Evolutionary conservation across 2,113 vertebrate species (phyloP).

Genomic region (Seriola rivoliana): DNA sequence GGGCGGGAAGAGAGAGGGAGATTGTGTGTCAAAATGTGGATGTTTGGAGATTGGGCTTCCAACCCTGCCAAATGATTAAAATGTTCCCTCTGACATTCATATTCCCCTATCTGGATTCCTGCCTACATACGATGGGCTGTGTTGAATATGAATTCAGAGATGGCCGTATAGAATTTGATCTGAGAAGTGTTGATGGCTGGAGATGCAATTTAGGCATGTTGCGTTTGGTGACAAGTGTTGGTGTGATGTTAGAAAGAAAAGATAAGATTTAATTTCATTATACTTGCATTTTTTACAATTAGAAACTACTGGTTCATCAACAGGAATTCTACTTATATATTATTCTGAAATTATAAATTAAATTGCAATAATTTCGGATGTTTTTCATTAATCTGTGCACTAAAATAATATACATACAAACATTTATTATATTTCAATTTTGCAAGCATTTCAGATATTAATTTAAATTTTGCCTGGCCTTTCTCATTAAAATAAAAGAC

Average conservation of each 20-base stretch:
- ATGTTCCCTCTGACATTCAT: slow-evolving; percentile 85
- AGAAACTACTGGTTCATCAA: not conserved
- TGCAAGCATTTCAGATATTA: not conserved
- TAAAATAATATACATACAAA: not conserved
- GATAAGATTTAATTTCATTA: slow-evolving; percentile 38
- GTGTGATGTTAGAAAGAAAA: slow-evolving; percentile 16
- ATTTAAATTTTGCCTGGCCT: not conserved
- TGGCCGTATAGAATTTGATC: slow-evolving; percentile 71
- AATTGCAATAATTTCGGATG: not conserved
- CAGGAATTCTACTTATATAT: not conserved
- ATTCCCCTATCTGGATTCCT: slow-evolving; percentile 80
- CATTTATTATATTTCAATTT: not conserved
- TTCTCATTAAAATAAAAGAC: not conserved
- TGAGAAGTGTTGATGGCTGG: slow-evolving; percentile 62
- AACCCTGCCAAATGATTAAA: slow-evolving; percentile 84
- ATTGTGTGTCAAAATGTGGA: slow-evolving; percentile 86
- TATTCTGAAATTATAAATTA: not conserved
- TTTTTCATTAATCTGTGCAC: not conserved
- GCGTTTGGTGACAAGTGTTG: slow-evolving; percentile 42
- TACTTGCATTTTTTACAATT: slow-evolving; percentile 1
- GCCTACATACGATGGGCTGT: slow-evolving; percentile 60
- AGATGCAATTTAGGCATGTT: slow-evolving; percentile 65
- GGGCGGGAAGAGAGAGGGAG: slow-evolving; percentile 73
- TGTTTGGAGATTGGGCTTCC: slow-evolving; percentile 85
- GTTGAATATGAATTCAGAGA: slow-evolving; percentile 73